A percentile compares a stretch with the other conserved stretches of the same genome.
Evolutionary conservation across 2,888 invertebrate genomes (phyloP).

Genomic region (Eupithecia subumbrata): DNA sequence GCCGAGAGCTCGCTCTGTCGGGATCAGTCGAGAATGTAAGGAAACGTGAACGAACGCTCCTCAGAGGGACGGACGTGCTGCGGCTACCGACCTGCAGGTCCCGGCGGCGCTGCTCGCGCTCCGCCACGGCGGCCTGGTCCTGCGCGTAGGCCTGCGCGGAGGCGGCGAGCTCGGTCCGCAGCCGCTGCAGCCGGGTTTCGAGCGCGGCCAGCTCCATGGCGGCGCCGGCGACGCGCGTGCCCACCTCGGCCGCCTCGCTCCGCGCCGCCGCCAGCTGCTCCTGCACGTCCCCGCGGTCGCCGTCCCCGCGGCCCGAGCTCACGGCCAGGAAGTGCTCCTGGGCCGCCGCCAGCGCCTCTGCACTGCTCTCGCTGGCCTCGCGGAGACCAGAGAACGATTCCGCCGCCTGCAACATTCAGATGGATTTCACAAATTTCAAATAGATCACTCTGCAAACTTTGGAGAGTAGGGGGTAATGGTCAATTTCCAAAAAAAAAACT

Average conservation of each 20-base stretch:
- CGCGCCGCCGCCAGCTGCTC: constrained; percentile 91
- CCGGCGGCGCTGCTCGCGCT: constrained; percentile 61
- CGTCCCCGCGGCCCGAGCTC: constrained; percentile 91
- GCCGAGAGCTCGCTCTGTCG: constrained; percentile 78
- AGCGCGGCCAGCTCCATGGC: constrained; percentile 89
- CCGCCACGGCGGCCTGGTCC: constrained; percentile 85
- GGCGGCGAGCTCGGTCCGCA: constrained; percentile 85
- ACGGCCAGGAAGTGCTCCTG: constrained; percentile 93
- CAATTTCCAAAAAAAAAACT: too few relatives aligned
- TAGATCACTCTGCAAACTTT: too few relatives aligned
- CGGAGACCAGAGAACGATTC: constrained; percentile 88
- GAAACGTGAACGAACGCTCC: too few relatives aligned
- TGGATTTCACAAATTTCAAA: too few relatives aligned
- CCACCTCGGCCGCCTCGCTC: constrained; percentile 88
- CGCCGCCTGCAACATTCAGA: constrained; percentile 69
- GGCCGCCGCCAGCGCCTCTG: constrained; percentile 87
- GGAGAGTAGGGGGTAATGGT: too few relatives aligned
- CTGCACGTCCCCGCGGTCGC: constrained; percentile 90
- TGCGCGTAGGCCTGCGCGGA: constrained; percentile 85
- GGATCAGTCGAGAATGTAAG: not conserved
- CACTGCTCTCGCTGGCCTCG: constrained; percentile 86
- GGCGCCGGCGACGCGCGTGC: constrained; percentile 91
- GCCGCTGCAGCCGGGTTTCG: constrained; percentile 85
- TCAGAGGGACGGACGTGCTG: too few relatives aligned
- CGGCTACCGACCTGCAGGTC: constrained; percentile 76